Evolutionary conservation across 2,797 vertebrate species (phyloP).

Genomic region (Zalophus californianus): DNA sequence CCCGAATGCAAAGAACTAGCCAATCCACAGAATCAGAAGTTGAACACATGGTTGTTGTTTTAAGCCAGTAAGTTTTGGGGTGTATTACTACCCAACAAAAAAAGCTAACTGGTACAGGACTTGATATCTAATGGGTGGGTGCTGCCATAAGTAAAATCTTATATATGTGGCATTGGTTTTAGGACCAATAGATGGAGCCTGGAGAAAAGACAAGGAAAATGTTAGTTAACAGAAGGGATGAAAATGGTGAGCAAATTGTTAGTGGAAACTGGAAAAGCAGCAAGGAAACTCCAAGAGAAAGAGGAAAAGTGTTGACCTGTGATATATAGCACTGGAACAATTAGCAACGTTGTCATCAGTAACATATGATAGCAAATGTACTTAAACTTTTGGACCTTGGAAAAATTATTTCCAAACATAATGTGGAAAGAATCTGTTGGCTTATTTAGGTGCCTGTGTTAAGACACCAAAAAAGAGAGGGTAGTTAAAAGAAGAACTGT

Average conservation of each 20-base stretch:
- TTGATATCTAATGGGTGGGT: background rate
- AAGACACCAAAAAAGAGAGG: background rate
- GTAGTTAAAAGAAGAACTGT: background rate
- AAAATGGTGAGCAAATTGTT: background rate
- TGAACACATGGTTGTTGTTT: background rate
- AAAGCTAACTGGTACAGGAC: background rate
- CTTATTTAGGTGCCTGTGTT: background rate
- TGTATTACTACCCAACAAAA: background rate
- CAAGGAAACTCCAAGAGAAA: background rate
- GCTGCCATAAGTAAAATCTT: background rate
- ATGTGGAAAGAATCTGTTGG: background rate
- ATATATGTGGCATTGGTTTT: background rate
- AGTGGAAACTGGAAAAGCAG: background rate
- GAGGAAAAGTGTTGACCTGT: background rate
- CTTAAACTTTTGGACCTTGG: background rate
- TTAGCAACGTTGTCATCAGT: background rate
- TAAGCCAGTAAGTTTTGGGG: background rate
- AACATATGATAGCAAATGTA: background rate
- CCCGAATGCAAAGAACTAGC: background rate
- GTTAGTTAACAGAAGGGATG: background rate
- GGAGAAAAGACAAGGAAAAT: background rate
- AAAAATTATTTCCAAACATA: background rate
- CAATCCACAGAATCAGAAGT: background rate
- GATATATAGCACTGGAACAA: background rate
- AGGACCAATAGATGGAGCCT: background rate